phyloP scores from a whole-genome alignment of 1,140 invertebrate species.

The Temnothorax curvispinosus region DNA sequence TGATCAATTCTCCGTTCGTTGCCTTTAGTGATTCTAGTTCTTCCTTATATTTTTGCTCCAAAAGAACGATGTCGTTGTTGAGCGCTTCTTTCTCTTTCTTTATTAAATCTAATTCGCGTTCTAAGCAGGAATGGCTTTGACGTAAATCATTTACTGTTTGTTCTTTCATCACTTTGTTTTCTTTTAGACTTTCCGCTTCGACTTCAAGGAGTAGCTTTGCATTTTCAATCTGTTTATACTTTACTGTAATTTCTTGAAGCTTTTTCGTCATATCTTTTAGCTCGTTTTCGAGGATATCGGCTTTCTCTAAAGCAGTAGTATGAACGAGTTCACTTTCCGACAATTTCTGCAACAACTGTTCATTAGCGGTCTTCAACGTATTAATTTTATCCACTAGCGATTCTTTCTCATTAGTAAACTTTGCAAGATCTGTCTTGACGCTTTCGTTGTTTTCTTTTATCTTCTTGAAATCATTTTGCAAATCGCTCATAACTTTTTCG shows the following conservation, averaged over 20 bases:
- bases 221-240: constrained; percentile 23
- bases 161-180: constrained; percentile 49
- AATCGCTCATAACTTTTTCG: constrained; percentile 10
- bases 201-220: constrained; percentile 63
- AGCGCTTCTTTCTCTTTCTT: constrained; percentile 70
- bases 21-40: constrained; percentile 26
- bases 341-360: constrained; percentile 50
- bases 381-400: constrained; percentile 47
- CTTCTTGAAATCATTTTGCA: constrained; percentile 51
- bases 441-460: constrained; percentile 46
- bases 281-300: constrained; percentile 71
- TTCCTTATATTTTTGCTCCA: constrained; percentile 61
- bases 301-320: constrained; percentile 36
- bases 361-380: constrained; percentile 26
- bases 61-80: constrained; percentile 20
- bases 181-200: constrained; percentile 52
- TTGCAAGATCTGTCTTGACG: constrained; percentile 24
- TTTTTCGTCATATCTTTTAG: constrained; percentile 65
- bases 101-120: constrained; percentile 63
- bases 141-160: constrained; percentile 36
- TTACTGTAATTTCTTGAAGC: constrained; percentile 52
- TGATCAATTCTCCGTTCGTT: constrained; percentile 62
- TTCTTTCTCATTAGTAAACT: constrained; percentile 41
- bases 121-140: constrained; percentile 30
- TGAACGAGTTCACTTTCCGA: constrained; percentile 25